Percentiles rank a stretch among this genome's conserved stretches.
Conservation (phyloP, 2,113 vertebrate species). For the Mixornis gularis region DNA sequence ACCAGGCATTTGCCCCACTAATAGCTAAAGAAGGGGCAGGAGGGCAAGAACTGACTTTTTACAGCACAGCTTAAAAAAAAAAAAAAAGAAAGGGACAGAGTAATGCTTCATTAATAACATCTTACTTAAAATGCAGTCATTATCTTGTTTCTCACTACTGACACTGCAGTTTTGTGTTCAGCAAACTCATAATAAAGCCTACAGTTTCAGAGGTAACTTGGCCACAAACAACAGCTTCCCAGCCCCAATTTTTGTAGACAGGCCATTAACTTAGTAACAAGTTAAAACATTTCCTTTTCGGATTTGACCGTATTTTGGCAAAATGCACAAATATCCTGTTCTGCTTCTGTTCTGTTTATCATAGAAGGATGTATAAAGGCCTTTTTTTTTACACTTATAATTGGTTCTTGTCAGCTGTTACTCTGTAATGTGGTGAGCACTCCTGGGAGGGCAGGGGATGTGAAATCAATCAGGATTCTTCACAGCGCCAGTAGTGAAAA, state of each 20-base stretch:
- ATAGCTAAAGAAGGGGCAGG: background rate
- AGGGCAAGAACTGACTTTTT: background rate
- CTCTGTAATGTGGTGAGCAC: accelerated
- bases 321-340: background rate
- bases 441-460: background rate
- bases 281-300: background rate
- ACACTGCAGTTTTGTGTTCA: background rate
- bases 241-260: background rate
- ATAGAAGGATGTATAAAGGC: background rate
- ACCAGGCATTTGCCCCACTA: background rate
- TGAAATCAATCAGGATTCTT: background rate
- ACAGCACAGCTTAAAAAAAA: background rate
- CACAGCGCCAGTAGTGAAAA: background rate
- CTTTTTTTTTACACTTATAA: background rate
- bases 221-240: background rate
- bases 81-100: accelerated
- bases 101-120: background rate
- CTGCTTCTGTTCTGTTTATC: background rate
- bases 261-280: background rate
- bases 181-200: background rate
- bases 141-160: background rate
- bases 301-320: background rate
- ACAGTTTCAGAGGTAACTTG: background rate
- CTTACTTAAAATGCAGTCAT: background rate
- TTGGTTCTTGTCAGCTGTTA: background rate